Conservation (phyloP, 2,797 vertebrate genomes). For the Gephyroberyx darwinii region DNA sequence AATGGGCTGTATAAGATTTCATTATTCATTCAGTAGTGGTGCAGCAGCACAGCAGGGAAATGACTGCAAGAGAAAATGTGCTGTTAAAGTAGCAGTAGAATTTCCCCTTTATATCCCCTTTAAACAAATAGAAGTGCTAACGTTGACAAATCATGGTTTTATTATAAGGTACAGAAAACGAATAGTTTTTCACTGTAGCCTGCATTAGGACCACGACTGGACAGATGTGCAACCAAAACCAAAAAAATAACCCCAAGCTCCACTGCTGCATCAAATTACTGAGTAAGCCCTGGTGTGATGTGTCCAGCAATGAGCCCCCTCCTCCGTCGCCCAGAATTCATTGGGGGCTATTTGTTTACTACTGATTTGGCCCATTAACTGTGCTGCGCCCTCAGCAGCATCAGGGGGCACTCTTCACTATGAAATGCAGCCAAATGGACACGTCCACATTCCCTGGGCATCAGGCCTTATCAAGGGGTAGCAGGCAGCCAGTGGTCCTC, state of each 20-base stretch:
- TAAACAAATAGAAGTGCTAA: conserved; percentile 20
- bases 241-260: conserved; percentile 16
- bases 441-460: conserved; percentile 50
- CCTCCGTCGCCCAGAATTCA: conserved; percentile 21
- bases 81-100: background rate
- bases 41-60: too few species aligned
- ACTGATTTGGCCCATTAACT: conserved; percentile 25
- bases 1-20: background rate
- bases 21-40: background rate
- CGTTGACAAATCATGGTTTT: conserved; percentile 50
- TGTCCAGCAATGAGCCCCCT: conserved; percentile 35
- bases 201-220: conserved; percentile 63
- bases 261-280: conserved; percentile 45
- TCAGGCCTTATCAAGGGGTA: conserved; percentile 68
- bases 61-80: background rate
- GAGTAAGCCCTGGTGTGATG: conserved; percentile 53
- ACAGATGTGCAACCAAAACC: conserved; percentile 46
- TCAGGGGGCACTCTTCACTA: conserved; percentile 71
- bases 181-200: conserved; percentile 34
- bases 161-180: conserved; percentile 32
- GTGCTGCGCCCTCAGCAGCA: conserved; percentile 42
- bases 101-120: conserved; percentile 11
- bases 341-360: conserved; percentile 5
- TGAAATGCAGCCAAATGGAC: conserved; percentile 41
- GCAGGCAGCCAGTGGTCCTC: conserved; percentile 66